Base-by-base conservation (phyloP, 2,797 vertebrate species). In the Pangasius djambal region DNA sequence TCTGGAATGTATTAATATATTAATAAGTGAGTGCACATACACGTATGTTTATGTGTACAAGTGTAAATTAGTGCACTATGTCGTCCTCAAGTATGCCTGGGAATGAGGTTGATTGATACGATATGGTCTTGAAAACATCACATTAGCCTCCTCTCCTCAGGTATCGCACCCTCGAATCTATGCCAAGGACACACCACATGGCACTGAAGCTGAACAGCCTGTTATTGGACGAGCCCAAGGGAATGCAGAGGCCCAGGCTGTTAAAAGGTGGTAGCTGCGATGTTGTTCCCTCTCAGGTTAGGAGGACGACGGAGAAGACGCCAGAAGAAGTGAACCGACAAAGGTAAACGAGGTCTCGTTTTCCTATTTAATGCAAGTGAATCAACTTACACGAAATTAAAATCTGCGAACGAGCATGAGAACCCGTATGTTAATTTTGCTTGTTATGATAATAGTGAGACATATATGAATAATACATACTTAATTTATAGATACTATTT, bases 181-280 rank as follows among this genome's bases (percentile, higher is more conserved):
- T 89, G 90, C 94, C 94, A 94, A 95, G 93, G 92, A 93, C 93
- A 93, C 87, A 90, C 93, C 94, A 92, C 92, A 89, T 93, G 93
- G 92, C 94, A 90, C 90, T 65, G 31, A 57, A 82, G 77, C 86
- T 83, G 50, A 90, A 86, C 82, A 67, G 88, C 9, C 79, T 92
- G 89, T 92, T 89, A 93, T 93, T 94, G 95, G 94, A 87, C 90
- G 87, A 79, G 88, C 87, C 69, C 78, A 82, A 85, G 92, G 91
- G 65, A 89, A 88, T 59, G 88, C 89, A 83, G 78, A 90, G 87
- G 69, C 90, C 87, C 81, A 77, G 52, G 86, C 86, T 88, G 91
- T 95, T 96, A 96, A 94, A 96, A 96, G 92, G 92, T 91, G 89
- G 87, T 63, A 86, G 67, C 88, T 79, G 87, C 88, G 63, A 91